phyloP scores from a whole-genome alignment of 2,888 invertebrate species.

The Drosophila mercatorum region DNA sequence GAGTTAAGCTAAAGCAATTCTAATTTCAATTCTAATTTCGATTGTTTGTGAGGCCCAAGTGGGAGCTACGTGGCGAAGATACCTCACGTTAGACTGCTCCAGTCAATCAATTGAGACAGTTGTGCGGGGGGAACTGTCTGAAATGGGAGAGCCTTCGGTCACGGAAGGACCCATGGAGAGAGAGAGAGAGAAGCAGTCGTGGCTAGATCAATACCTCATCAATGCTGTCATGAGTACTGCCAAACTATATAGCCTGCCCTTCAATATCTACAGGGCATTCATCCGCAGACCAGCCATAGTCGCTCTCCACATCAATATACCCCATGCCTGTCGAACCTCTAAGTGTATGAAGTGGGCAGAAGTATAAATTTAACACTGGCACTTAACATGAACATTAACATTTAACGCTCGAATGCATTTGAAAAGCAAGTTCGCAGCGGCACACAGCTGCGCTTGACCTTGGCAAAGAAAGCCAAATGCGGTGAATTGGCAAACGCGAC shows the following conservation, averaged over 20 bases:
- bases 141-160: not conserved
- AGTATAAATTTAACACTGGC: conserved; percentile 5
- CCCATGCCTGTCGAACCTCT: not conserved
- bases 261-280: not conserved
- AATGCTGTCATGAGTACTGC: too few relatives aligned
- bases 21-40: conserved; percentile 21
- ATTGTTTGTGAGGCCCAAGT: conserved; percentile 16
- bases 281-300: too few relatives aligned
- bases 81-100: not conserved
- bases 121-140: not conserved
- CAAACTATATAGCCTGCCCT: not conserved
- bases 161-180: too few relatives aligned
- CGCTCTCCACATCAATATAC: not conserved
- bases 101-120: not conserved
- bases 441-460: conserved; percentile 19
- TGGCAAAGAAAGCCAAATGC: conserved; percentile 46
- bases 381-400: conserved; percentile 38
- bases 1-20: conserved; percentile 8
- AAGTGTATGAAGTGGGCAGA: not conserved
- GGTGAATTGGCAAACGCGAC: conserved; percentile 7
- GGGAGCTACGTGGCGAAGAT: not conserved
- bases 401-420: conserved; percentile 54
- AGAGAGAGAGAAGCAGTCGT: too few relatives aligned
- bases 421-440: conserved; percentile 13
- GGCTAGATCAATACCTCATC: too few relatives aligned